Evolutionary conservation across 2,113 vertebrate genomes (phyloP).

Genomic region (Alethe castanea): DNA sequence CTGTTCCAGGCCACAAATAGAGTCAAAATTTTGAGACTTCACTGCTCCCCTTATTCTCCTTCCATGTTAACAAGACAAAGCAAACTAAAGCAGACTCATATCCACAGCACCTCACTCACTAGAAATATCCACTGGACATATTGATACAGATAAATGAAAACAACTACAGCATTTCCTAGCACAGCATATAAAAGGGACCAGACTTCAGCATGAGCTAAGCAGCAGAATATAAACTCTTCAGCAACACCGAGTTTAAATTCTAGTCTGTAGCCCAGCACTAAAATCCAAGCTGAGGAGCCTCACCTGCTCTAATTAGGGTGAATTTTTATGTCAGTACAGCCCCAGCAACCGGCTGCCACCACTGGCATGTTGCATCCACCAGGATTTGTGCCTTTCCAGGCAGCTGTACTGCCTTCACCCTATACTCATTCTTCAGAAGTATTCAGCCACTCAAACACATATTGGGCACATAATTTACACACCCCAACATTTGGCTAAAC

Average conservation of each 20-base stretch:
- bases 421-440: neutral
- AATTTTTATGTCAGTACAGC: neutral
- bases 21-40: neutral
- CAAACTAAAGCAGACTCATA: neutral
- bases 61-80: neutral
- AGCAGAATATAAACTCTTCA: neutral
- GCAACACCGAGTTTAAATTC: neutral
- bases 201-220: neutral
- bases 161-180: neutral
- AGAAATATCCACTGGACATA: neutral
- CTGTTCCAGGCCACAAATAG: neutral
- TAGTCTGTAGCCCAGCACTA: neutral
- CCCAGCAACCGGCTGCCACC: neutral
- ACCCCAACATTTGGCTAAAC: neutral
- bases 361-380: neutral
- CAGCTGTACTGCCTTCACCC: neutral
- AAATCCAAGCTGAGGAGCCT: neutral
- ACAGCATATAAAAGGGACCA: neutral
- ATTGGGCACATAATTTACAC: neutral
- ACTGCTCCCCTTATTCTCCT: neutral
- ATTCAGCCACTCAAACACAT: neutral
- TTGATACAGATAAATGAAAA: neutral
- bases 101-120: neutral
- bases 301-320: neutral
- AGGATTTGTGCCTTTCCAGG: neutral